Evolutionary conservation across 92 coral and sea anemone species (phyloP), one percentile per base, ranked within the genome.

Genomic region (Galaxea fascicularis): DNA sequence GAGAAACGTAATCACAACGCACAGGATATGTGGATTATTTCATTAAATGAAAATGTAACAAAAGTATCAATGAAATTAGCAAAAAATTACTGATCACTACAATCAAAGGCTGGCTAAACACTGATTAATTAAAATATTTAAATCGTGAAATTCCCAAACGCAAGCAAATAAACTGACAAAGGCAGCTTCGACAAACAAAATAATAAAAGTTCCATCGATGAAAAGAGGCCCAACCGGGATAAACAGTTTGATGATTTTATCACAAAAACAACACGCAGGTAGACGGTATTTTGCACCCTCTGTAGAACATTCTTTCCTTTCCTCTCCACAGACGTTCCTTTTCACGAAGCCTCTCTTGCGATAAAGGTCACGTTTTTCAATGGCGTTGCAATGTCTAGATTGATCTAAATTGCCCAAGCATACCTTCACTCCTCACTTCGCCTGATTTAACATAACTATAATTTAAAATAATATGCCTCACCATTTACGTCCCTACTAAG

Each of bases 161-260:
- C 63, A 47, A 62, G 25, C 30, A 66, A 66, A 79, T 39, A 30
- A 79, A 51, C 59, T 65, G 30, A 65, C 52, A 51, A 27, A 4
- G 72, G 74, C 17, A 18, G 12, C 18, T 79, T 65, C 29, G 73
- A 17, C 65, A 26, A 65, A 51, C 74, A 28, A 67, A 79, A 51
- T 45, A 65, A 79, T 20, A 67, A 65, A 79, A 67, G 47, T 65
- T 60, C 11, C 35, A 30, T 29, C 51, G 72, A 25, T 52, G 75
- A 65, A 65, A 66, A 22, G 28, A n/a, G 65, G 60, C 73, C 27
- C 76, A 71, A 45, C 35, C 68, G 0, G 53, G 84, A 49, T 79
- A 79, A 79, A 79, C 75, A 79, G 65, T 52, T 65, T 47, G 75
- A 47, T 44, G 65, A 79, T 79, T 65, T 65, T 79, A 65, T 51